Percentiles rank a stretch among this genome's conserved stretches.
Conservation (phyloP, 2,888 invertebrate genomes). For the Ormyrus nitidulus region DNA sequence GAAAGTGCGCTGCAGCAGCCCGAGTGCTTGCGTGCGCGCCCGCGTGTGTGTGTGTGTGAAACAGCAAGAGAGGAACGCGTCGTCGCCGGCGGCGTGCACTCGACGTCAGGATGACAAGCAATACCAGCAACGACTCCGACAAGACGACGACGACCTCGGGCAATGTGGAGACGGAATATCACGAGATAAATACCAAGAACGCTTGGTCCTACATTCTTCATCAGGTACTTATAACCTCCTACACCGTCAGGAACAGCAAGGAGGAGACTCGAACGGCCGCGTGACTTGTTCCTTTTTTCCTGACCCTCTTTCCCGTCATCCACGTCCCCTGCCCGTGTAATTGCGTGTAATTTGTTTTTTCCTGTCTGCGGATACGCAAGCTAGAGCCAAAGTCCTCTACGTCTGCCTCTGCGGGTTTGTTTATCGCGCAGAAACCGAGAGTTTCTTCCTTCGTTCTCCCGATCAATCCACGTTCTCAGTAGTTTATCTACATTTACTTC, state of each 20-base stretch:
- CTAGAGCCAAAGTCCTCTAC: not conserved
- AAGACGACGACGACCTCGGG: slow-evolving; percentile 67
- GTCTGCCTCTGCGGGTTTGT: slow-evolving; percentile 38
- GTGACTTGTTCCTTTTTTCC: slow-evolving; percentile 39
- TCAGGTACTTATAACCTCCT: slow-evolving; percentile 77
- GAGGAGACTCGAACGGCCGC: slow-evolving; percentile 12
- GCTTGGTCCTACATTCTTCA: slow-evolving; percentile 83
- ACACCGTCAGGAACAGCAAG: slow-evolving; percentile 7
- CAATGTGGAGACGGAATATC: slow-evolving; percentile 85
- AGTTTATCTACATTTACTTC: slow-evolving; percentile 48
- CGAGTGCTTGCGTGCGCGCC: slow-evolving; percentile 15
- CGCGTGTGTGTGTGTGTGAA: slow-evolving; percentile 20
- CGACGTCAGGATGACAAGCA: slow-evolving; percentile 65
- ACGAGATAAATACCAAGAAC: slow-evolving; percentile 82
- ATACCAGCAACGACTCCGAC: slow-evolving; percentile 56
- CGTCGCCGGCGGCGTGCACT: slow-evolving; percentile 15
- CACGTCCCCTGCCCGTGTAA: slow-evolving; percentile 6
- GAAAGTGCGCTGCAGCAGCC: slow-evolving; percentile 5
- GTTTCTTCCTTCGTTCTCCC: slow-evolving; percentile 33
- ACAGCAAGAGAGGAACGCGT: not conserved
- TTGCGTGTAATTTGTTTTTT: slow-evolving; percentile 50
- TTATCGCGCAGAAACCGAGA: slow-evolving; percentile 31
- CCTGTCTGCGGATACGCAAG: slow-evolving; percentile 6
- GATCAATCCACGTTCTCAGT: slow-evolving; percentile 48
- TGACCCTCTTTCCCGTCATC: slow-evolving; percentile 15